Conservation (phyloP, 1,140 invertebrate genomes). For the Gonioctena quinquepunctata region DNA sequence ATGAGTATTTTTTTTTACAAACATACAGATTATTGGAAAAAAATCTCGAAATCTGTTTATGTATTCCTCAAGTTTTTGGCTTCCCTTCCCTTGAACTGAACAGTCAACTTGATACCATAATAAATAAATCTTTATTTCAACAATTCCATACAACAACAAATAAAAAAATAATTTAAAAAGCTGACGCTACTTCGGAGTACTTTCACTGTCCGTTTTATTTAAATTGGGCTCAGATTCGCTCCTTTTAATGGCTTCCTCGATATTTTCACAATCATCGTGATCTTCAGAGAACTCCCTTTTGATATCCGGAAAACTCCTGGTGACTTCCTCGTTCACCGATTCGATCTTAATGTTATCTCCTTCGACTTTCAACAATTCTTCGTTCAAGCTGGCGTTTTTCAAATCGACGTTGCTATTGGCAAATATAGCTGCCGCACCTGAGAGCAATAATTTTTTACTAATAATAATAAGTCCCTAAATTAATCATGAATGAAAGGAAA, state of each 20-base stretch:
- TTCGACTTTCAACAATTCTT: slow-evolving; percentile 65
- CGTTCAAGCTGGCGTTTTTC: slow-evolving; percentile 77
- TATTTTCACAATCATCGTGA: slow-evolving; percentile 42
- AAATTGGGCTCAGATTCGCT: slow-evolving; percentile 51
- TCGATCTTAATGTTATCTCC: slow-evolving; percentile 58
- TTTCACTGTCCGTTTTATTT: slow-evolving; percentile 21
- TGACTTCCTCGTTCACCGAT: slow-evolving; percentile 47
- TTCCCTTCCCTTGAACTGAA: no score
- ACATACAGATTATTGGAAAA: no score
- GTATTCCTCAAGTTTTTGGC: no score
- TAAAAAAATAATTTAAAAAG: background rate
- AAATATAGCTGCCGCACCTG: slow-evolving; percentile 76
- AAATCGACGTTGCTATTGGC: slow-evolving; percentile 88
- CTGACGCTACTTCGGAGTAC: background rate
- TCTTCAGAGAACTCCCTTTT: slow-evolving; percentile 47
- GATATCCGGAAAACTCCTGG: slow-evolving; percentile 52
- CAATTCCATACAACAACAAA: background rate
- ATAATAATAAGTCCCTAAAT: slow-evolving; percentile 34
- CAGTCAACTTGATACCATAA: no score
- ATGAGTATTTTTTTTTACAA: no score
- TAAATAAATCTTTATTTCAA: background rate
- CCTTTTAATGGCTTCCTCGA: slow-evolving; percentile 43
- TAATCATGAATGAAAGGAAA: background rate
- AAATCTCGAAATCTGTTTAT: no score
- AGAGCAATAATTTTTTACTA: slow-evolving; percentile 22